These are phyloP conservation scores for Ammodytes dubius DNA, from an alignment of 2,113 vertebrate species.

Conservation along the genomic window DNA sequence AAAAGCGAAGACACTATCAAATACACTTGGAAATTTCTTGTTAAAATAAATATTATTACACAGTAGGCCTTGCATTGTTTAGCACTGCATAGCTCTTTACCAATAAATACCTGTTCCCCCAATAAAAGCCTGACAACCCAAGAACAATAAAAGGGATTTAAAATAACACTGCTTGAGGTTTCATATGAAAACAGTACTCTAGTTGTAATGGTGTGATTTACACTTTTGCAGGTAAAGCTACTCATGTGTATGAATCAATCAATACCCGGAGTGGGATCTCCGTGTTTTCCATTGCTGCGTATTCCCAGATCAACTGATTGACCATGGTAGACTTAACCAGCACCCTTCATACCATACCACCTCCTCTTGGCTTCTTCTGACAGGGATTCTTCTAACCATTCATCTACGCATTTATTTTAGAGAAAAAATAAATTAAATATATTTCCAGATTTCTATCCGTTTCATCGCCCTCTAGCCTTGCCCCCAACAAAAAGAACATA, in stretches of 20 bases:
- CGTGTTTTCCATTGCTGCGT: neutral
- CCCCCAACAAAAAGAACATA: constrained; percentile 29
- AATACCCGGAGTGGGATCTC: neutral
- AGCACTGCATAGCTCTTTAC: neutral
- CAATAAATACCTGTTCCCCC: neutral
- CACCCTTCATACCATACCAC: neutral
- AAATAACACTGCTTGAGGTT: neutral
- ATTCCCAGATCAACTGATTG: neutral
- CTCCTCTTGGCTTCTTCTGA: neutral
- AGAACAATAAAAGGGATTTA: neutral
- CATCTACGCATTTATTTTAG: neutral
- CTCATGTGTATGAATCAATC: neutral
- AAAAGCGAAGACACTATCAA: neutral
- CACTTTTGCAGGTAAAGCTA: neutral
- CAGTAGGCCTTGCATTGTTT: neutral
- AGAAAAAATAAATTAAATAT: neutral
- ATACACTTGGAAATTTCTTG: neutral
- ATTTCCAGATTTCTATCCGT: constrained; percentile 33
- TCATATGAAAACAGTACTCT: neutral
- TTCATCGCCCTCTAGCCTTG: constrained; percentile 6
- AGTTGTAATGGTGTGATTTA: neutral
- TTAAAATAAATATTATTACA: neutral
- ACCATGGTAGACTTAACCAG: neutral
- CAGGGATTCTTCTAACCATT: neutral
- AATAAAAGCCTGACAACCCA: neutral